phyloP scores from a whole-genome alignment of 2,113 vertebrate species.

The Haplochromis burtoni region DNA sequence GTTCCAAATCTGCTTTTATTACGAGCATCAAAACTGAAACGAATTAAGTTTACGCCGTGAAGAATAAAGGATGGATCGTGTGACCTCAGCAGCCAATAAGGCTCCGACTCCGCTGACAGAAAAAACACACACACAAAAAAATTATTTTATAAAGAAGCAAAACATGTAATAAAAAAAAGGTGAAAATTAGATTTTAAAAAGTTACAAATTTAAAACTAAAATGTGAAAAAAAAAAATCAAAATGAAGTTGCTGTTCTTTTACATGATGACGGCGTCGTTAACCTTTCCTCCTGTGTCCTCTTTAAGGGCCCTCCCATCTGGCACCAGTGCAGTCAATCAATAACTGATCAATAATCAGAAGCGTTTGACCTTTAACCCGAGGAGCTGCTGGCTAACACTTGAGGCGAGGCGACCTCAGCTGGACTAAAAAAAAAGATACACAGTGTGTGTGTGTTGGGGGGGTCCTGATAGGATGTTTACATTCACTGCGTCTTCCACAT shows the following conservation, averaged over 20 bases:
- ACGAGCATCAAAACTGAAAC: background rate
- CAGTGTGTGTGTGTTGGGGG: background rate
- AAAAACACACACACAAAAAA: background rate
- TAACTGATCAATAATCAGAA: background rate
- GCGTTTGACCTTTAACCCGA: background rate
- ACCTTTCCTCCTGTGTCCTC: background rate
- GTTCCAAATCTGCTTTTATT: background rate
- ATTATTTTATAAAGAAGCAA: background rate
- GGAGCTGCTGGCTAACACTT: background rate
- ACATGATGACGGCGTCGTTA: background rate
- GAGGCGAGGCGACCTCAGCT: background rate
- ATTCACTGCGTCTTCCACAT: constrained; percentile 18
- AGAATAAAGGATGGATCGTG: background rate
- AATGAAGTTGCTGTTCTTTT: background rate
- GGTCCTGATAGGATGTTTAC: constrained; percentile 4
- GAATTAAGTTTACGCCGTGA: background rate
- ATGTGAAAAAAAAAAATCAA: background rate
- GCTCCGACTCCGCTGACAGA: background rate
- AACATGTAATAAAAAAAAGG: background rate
- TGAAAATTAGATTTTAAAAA: background rate
- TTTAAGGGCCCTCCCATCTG: background rate
- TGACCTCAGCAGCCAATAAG: background rate
- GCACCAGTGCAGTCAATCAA: background rate
- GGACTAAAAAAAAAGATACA: background rate
- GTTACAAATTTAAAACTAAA: background rate